Conservation (phyloP, 2,888 invertebrate genomes). For the Leptura quadrifasciata region DNA sequence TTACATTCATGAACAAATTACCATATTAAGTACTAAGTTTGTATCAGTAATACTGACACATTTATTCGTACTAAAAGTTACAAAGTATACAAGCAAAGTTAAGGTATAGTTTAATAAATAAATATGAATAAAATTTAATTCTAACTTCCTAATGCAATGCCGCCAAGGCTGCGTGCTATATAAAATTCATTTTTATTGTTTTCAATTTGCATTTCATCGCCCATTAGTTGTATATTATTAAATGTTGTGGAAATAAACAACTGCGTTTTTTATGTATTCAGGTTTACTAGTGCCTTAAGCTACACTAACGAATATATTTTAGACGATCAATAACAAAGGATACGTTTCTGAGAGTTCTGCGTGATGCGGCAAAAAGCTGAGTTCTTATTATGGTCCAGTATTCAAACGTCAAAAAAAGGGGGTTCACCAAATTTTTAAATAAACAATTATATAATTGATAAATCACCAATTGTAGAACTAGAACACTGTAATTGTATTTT, state of each 20-base stretch:
- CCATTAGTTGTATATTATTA: neutral
- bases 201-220: slow-evolving; percentile 48
- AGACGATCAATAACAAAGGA: neutral
- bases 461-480: too few species aligned
- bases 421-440: too few species aligned
- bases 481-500: too few species aligned
- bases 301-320: neutral
- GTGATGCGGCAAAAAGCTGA: too few species aligned
- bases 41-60: slow-evolving; percentile 9
- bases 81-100: neutral
- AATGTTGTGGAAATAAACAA: neutral
- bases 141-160: slow-evolving; percentile 10
- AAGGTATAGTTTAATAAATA: neutral
- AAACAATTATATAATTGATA: too few species aligned
- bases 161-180: slow-evolving; percentile 1
- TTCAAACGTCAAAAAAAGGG: too few species aligned
- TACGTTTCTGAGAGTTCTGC: too few species aligned
- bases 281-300: neutral
- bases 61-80: slow-evolving; percentile 13
- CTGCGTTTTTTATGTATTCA: neutral
- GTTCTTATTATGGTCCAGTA: too few species aligned
- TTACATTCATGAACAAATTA: neutral
- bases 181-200: slow-evolving; percentile 37
- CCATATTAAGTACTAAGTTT: neutral
- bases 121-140: neutral